A percentile compares a stretch with the other conserved stretches of the same genome.
phyloP scores from a whole-genome alignment of 2,888 invertebrate genomes.

The Epinotia brunnichana region DNA sequence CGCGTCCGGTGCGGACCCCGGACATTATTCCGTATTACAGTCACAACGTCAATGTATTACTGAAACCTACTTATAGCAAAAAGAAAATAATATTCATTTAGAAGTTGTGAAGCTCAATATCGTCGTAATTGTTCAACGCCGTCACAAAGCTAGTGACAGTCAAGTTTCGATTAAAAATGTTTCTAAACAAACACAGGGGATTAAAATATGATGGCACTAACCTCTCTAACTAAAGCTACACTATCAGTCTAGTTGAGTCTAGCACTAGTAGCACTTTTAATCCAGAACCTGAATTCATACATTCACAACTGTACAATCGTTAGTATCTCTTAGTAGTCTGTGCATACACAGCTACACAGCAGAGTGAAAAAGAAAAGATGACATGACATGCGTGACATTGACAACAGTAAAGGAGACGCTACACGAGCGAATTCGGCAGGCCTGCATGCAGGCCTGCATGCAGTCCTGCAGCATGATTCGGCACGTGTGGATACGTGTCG shows the following conservation, averaged over 20 bases:
- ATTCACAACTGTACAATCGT: slow-evolving; percentile 11
- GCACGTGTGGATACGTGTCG: too few relatives aligned
- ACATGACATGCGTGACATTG: slow-evolving; percentile 42
- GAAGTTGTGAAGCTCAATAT: slow-evolving; percentile 66
- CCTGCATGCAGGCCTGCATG: too few relatives aligned
- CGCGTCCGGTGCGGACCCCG: slow-evolving; percentile 72
- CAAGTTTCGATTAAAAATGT: slow-evolving; percentile 15
- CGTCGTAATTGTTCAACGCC: slow-evolving; percentile 47
- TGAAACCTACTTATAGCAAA: slow-evolving; percentile 45
- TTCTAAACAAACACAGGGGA: slow-evolving; percentile 5
- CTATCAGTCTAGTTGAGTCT: background rate
- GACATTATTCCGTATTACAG: slow-evolving; percentile 63
- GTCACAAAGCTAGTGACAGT: slow-evolving; percentile 28
- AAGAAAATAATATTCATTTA: slow-evolving; percentile 60
- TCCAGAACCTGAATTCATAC: slow-evolving; percentile 18
- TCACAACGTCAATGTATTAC: slow-evolving; percentile 29
- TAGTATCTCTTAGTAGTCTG: too few relatives aligned
- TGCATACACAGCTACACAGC: background rate
- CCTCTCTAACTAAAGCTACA: slow-evolving; percentile 27
- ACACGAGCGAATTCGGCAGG: too few relatives aligned
- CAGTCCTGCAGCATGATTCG: too few relatives aligned
- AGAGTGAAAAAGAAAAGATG: slow-evolving; percentile 15
- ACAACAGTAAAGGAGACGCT: too few relatives aligned
- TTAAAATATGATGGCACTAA: slow-evolving; percentile 25
- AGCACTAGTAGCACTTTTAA: background rate